Base-by-base conservation (phyloP, 2,797 vertebrate species). In the Petrocephalus schoutedeni region DNA sequence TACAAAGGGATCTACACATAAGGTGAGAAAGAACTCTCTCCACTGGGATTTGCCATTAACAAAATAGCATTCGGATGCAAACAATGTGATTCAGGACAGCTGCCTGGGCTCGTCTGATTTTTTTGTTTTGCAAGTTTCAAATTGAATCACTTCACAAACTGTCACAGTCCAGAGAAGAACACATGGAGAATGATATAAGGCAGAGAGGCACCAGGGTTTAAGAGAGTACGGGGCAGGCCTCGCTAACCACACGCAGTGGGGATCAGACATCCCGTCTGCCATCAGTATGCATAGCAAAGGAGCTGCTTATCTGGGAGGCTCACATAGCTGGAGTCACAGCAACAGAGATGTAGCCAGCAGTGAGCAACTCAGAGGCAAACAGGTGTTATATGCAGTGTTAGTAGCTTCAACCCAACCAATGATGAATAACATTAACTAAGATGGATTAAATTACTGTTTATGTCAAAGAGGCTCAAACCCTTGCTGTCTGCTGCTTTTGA, bases 131-230 rank as follows among this genome's bases (percentile, higher is more conserved):
- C 6, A 14, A 36, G 58, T 57, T 85, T 85, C 54, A 71, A 86
- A n/a, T 19, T 86, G 51, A 61, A 53, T 88, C 64, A 16, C 51
- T 49, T 10, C 19, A 51, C 41, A 89, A 36, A 49, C 57, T 8
- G 21, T 61, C 74, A 67, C 57, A 87, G 21, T 86, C 41, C 86
- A 53, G 28, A 19, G 86, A 83, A 32, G 23, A 83, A 61, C 2
- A n/a, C 23, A 87, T 23, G 71, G 54, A 61, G 36, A 36, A 16
- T 61, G 28, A 83, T 21, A 19, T 4, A 88, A 53, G 16, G 41
- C 80, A 64, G 71, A 83, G 80, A 87, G 71, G 74, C 56, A 32
- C 10, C 28, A 32, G 53, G 88, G 16, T 87, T 67, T 87, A 87
- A 87, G 51, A 64, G 45, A 64, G 57, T 23, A 56, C 67, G 74